phyloP scores from a whole-genome alignment of 2,113 vertebrate species.

The Lycocorax pyrrhopterus region DNA sequence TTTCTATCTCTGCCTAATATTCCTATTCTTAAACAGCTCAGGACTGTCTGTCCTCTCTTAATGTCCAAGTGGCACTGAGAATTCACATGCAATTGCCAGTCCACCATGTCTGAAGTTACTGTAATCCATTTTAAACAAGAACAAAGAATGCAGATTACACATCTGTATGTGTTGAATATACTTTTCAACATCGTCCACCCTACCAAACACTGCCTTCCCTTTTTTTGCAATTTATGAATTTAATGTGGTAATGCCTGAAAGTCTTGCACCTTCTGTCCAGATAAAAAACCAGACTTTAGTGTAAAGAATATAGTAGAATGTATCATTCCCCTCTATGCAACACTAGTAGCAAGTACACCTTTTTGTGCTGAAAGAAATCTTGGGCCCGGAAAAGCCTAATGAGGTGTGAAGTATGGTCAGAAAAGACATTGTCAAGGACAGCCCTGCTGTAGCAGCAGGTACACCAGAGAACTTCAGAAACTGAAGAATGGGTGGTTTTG shows the following conservation, averaged over 20 bases:
- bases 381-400: neutral
- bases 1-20: neutral
- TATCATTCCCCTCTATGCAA: neutral
- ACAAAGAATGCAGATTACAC: neutral
- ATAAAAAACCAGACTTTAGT: neutral
- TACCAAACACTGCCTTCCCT: neutral
- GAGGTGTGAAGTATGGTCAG: neutral
- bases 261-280: neutral
- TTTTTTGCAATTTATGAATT: neutral
- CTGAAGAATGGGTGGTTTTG: neutral
- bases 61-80: neutral
- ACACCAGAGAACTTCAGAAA: neutral
- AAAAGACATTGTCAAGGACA: neutral
- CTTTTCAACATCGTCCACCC: neutral
- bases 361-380: neutral
- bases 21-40: neutral
- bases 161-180: neutral
- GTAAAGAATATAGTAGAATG: neutral
- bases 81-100: neutral
- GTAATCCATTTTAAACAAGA: neutral
- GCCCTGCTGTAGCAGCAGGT: neutral
- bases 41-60: neutral
- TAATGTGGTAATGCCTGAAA: neutral
- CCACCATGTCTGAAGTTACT: neutral
- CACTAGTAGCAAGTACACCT: neutral